Evolutionary conservation across 2,797 vertebrate genomes (phyloP), one percentile per base, ranked within the genome.

Genomic region (Artibeus jamaicensis): DNA sequence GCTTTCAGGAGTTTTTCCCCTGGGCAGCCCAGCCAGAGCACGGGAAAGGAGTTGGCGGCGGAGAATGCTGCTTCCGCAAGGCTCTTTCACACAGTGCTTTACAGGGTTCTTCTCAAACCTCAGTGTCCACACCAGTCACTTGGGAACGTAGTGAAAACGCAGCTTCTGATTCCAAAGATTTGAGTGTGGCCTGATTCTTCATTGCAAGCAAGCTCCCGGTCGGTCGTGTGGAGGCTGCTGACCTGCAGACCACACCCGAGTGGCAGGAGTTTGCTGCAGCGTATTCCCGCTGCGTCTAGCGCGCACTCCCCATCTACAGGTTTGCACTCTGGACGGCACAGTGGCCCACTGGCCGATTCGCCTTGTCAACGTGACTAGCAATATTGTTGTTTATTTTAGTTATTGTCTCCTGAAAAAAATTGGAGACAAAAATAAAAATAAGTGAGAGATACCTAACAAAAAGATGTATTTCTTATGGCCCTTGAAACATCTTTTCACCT

Each of bases 361-460:
- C 3, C 34, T 48, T 12, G 3, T 12, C 32, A 65, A 89, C 67
- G 81, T 55, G 16, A 68, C 57, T 16, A 93, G 50, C 22, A 79
- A 9, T 46, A 32, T 22, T 15, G 39, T 65, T 67, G 16, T n/a
- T 79, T 74, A 57, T n/a, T 84, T 53, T 57, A 65, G 19, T 92
- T 82, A 82, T 62, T 78, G 21, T 48, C 3, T 50, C 29, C 4
- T 62, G 91, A 42, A 82, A 92, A 92, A 42, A 91, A 77, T 70
- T 71, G 81, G 10, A 86, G 44, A 65, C 42, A 53, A 73, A 76
- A 74, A 73, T 24, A 50, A n/a, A 93, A 55, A 70, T 42, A 76
- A 62, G 8, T 70, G 62, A 39, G 11, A 90, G 19, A 42, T 50
- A 44, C 6, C 73, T 50, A 77, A 48, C 24, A 84, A 87, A 93